phyloP scores from a whole-genome alignment of 1,140 invertebrate species.

The Microplitis mediator region DNA sequence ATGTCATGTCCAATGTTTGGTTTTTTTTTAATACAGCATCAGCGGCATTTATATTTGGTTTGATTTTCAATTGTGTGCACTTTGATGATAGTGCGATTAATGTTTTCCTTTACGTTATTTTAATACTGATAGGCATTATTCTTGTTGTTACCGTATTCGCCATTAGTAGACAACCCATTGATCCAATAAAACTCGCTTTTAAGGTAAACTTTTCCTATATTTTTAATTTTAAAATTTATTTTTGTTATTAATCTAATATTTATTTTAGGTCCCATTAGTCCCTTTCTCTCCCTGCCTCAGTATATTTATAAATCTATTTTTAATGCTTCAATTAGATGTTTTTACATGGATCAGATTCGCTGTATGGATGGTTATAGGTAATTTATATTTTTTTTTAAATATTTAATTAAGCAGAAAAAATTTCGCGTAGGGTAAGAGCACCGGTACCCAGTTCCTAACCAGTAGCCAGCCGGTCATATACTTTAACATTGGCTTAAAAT shows the following conservation, averaged over 20 bases:
- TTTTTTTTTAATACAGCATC: conserved; percentile 44
- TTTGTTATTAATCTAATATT: conserved; percentile 24
- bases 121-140: conserved; percentile 47
- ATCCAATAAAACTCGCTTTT: conserved; percentile 54
- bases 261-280: conserved; percentile 78
- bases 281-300: conserved; percentile 83
- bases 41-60: conserved; percentile 43
- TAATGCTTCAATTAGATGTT: conserved; percentile 84
- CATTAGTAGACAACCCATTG: conserved; percentile 59
- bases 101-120: conserved; percentile 43
- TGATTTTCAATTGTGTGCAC: conserved; percentile 40
- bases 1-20: conserved; percentile 42
- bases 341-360: conserved; percentile 86
- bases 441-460: too few species aligned
- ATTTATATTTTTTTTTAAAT: conserved; percentile 30
- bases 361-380: conserved; percentile 80
- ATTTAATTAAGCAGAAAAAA: conserved; percentile 3
- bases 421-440: too few species aligned
- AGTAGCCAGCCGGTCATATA: too few species aligned
- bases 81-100: conserved; percentile 34
- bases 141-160: conserved; percentile 53
- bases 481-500: too few species aligned
- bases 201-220: conserved; percentile 50
- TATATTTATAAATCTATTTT: conserved; percentile 84
- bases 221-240: conserved; percentile 18